Evolutionary conservation across 2,888 invertebrate genomes (phyloP), one percentile per base, ranked within the genome.

Genomic region (Caenorhabditis japonica): DNA sequence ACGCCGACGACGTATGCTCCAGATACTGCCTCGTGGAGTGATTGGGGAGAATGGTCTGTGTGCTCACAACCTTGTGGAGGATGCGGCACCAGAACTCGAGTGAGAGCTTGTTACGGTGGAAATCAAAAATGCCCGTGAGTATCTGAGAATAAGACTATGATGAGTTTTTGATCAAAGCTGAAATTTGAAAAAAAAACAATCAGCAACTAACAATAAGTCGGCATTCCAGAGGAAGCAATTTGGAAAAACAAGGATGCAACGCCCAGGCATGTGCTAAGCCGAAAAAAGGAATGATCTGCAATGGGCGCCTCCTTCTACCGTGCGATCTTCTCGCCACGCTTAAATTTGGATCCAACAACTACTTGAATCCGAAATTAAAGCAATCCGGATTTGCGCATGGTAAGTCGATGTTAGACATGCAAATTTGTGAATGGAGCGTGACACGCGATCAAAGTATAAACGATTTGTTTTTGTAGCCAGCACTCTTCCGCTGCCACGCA

Each of bases 21-120:
- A 55, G 69, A 10, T 36, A 10, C 39, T 27, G 68, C 61, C 25
- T 51, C 49, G 21, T 82, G 79, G 79, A 76, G 77, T 38, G 43
- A 30, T 39, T 83, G 81, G 81, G 80, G 81, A 41, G 77, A 69
- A 39, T 83, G 81, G 81, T 75, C 76, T 34, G 49, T 49, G 3
- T 83, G 83, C 49, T 75, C 77, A 4, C 73, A 76, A 12, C 72
- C 81, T 12, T 83, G 83, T 43, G 83, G 83, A 68, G 83, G 83
- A 21, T 83, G 83, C 44, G 83, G 83, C 33, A 77, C 70, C 7
- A 36, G 76, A 36, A 64, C 69, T 21, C 59, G 83, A 59, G 62
- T 79, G 10, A 46, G 81, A 46, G 84, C 81, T 2, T 86, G 86
- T 51, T 83, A 84, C 34, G 83, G 82, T 23, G 85, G 84, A 38